Base-by-base conservation (phyloP, 2,113 vertebrate species). In the Paralichthys olivaceus region DNA sequence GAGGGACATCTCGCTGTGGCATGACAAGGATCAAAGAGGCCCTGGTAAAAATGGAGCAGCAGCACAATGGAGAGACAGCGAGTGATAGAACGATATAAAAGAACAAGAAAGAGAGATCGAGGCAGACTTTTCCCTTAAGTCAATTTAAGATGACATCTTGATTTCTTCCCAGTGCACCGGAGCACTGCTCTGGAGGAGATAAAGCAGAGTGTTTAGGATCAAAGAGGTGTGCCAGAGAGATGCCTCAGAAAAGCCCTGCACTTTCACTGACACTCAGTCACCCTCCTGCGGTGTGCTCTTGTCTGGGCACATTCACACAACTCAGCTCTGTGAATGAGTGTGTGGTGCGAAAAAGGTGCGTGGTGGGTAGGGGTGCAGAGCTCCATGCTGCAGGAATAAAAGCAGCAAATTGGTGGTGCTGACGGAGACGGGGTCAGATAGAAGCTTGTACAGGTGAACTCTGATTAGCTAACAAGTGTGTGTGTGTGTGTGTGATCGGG, bases 101-200 rank as follows among this genome's bases (percentile, higher is more conserved):
- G 87, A 89, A 89, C 83, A 88, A 87, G 80, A 88, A 80, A 82
- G 73, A 86, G 75, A 87, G 65, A 90, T 80, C 66, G 79, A 83
- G 87, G 83, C 83, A 80, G 86, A 84, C 77, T 89, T 89, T 82
- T 84, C 80, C 81, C 87, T 90, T 81, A 91, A 91, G 84, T 91
- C 90, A 90, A 91, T 93, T 93, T 91, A 88, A 89, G 87, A 90
- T 93, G 91, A 93, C 91, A 89, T 94, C 93, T 93, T 93, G 91
- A 93, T 93, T 93, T 91, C 89, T 93, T 90, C 89, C 87, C 87
- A 72, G 78, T 65, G 82, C 63, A 83, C 69, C 37, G 58, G 68
- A 77, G 87, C 57, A 66, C 77, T 63, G 81, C 88, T 87, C 83
- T 64, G 67, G 80, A 86, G 79, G 75, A 92, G 89, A 92, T 90